phyloP scores from a whole-genome alignment of 2,113 vertebrate genomes.

The Catharus minimus region DNA sequence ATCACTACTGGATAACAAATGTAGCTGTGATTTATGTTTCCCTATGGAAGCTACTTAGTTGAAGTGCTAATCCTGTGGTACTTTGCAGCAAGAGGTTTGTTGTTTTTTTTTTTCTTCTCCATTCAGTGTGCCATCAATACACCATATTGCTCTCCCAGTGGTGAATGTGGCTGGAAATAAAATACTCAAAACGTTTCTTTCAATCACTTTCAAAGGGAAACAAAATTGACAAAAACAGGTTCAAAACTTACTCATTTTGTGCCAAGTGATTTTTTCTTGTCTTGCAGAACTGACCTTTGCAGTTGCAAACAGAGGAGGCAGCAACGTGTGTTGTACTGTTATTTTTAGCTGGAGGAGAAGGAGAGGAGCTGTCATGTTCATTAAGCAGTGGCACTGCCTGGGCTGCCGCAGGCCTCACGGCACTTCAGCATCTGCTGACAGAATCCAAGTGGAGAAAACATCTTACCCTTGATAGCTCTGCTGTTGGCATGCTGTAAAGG shows the following conservation, averaged over 20 bases:
- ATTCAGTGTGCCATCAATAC: neutral
- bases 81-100: neutral
- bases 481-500: neutral
- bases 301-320: constrained; percentile 4
- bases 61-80: neutral
- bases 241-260: neutral
- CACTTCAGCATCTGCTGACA: neutral
- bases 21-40: neutral
- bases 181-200: neutral
- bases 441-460: neutral
- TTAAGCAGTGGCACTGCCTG: neutral
- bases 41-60: neutral
- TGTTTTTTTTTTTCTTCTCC: constrained; percentile 9
- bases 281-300: constrained; percentile 40
- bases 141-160: neutral
- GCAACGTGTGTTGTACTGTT: neutral
- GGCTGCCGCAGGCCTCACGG: neutral
- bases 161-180: neutral
- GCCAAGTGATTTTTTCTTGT: neutral
- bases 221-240: neutral
- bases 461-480: neutral
- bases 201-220: neutral
- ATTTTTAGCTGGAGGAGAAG: constrained; percentile 50
- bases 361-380: neutral
- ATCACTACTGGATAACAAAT: neutral